phyloP scores from a whole-genome alignment of 2,113 vertebrate genomes.

The Pogona vitticeps region DNA sequence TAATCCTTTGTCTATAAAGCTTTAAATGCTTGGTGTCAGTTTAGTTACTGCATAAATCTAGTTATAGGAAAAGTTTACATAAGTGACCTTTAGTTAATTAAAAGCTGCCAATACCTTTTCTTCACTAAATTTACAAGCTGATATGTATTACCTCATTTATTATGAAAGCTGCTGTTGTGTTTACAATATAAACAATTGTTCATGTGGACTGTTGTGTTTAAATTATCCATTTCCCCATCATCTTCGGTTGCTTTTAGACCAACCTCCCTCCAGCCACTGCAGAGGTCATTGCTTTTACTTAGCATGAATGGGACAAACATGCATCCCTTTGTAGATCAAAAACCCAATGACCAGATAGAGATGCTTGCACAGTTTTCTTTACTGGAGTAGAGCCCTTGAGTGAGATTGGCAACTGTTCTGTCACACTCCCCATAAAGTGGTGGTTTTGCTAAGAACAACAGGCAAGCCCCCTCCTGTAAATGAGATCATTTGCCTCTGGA shows the following conservation, averaged over 20 bases:
- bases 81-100: background rate
- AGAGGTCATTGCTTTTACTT: background rate
- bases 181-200: background rate
- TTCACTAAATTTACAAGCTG: background rate
- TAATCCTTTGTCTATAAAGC: background rate
- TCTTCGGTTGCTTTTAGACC: background rate
- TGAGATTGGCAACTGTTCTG: background rate
- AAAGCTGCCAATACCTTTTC: background rate
- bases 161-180: background rate
- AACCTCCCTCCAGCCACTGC: background rate
- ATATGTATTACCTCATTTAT: background rate
- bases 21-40: background rate
- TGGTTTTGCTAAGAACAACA: background rate
- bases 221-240: background rate
- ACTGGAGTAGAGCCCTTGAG: background rate
- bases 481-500: background rate
- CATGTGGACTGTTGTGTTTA: background rate
- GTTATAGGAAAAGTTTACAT: background rate
- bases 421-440: background rate
- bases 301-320: background rate
- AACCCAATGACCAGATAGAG: background rate
- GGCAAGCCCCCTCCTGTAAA: background rate
- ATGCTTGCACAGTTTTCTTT: background rate
- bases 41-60: background rate
- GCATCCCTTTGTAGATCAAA: background rate